phyloP scores from a whole-genome alignment of 2,888 invertebrate species.

The Chrysolina haemoptera region DNA sequence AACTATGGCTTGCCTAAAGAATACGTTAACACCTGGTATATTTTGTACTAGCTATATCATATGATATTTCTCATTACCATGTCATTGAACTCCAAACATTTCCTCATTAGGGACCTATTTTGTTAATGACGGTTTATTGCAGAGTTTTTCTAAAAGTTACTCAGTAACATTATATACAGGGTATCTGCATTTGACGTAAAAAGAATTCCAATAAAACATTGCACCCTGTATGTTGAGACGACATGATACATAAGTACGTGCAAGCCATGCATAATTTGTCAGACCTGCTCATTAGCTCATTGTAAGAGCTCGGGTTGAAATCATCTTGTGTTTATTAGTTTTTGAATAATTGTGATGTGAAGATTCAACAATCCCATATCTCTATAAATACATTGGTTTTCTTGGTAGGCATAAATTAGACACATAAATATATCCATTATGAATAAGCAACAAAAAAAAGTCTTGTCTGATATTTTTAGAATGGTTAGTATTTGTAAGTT shows the following conservation, averaged over 20 bases:
- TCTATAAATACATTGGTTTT: constrained; percentile 26
- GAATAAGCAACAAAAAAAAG: constrained; percentile 48
- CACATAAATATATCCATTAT: constrained; percentile 15
- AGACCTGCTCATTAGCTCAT: background rate
- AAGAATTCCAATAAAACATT: too few species aligned
- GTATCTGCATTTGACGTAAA: background rate
- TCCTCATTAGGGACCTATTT: too few species aligned
- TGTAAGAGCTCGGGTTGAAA: background rate
- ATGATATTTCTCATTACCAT: too few species aligned
- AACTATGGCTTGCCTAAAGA: too few species aligned
- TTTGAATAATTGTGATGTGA: background rate
- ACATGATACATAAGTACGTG: too few species aligned
- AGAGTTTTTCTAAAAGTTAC: too few species aligned
- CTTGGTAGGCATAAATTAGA: constrained; percentile 8
- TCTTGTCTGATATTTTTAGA: constrained; percentile 48
- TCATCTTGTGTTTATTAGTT: background rate
- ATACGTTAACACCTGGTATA: too few species aligned
- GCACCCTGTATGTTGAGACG: too few species aligned
- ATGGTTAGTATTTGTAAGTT: constrained; percentile 45
- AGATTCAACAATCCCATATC: background rate
- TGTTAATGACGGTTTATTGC: too few species aligned
- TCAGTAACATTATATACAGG: background rate
- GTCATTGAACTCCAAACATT: too few species aligned
- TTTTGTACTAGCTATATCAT: too few species aligned
- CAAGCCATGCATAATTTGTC: background rate